A percentile compares a stretch with the other conserved stretches of the same genome.
Evolutionary conservation across 2,797 vertebrate genomes (phyloP).

Genomic region (Falco columbarius): DNA sequence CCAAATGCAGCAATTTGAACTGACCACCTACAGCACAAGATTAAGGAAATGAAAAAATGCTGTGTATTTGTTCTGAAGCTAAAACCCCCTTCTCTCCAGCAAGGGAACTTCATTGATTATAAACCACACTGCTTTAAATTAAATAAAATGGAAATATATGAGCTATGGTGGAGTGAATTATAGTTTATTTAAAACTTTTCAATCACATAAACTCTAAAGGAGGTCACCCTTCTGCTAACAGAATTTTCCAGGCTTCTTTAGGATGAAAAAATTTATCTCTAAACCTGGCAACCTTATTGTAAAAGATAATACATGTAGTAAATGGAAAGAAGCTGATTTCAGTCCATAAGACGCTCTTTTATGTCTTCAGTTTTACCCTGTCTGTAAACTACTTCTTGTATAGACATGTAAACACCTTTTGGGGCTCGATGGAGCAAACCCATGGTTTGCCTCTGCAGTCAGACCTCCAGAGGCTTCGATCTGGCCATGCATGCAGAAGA

Average conservation of each 20-base stretch:
- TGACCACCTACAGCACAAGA: conserved; percentile 69
- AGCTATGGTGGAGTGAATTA: conserved; percentile 40
- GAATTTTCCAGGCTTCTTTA: background rate
- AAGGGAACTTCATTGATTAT: conserved; percentile 33
- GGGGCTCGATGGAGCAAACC: background rate
- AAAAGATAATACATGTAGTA: background rate
- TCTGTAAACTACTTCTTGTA: background rate
- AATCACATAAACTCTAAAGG: conserved; percentile 16
- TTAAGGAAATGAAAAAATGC: conserved; percentile 70
- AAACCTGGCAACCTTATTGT: conserved; percentile 1
- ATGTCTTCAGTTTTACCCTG: conserved; percentile 14
- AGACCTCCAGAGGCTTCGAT: background rate
- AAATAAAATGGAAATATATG: conserved; percentile 61
- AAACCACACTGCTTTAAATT: conserved; percentile 42
- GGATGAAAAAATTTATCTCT: background rate
- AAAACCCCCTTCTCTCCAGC: conserved; percentile 35
- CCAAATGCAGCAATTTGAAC: conserved; percentile 64
- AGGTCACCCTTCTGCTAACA: conserved; percentile 24
- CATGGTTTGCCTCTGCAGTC: background rate
- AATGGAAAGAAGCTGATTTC: conserved; percentile 6
- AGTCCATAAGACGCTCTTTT: background rate
- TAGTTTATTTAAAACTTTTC: conserved; percentile 53
- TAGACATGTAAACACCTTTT: background rate
- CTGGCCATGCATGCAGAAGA: fast-evolving
- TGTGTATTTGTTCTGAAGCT: conserved; percentile 60